phyloP scores from a whole-genome alignment of 2,888 invertebrate species.

The Drosophila vallismaia region DNA sequence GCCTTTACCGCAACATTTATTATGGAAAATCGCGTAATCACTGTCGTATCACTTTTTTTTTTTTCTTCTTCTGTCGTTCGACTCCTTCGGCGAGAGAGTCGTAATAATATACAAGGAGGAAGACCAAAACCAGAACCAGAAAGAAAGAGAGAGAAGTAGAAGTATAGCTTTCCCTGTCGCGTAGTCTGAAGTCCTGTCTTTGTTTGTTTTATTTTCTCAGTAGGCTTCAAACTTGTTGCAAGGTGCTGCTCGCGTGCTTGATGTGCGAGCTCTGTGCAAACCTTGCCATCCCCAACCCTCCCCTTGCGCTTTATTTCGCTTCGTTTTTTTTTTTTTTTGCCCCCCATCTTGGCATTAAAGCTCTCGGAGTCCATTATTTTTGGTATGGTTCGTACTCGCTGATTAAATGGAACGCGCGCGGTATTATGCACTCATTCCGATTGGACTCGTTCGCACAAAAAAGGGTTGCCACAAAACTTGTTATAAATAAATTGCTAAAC shows the following conservation, averaged over 20 bases:
- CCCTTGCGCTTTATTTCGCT: conserved; percentile 11
- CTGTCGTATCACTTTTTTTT: conserved; percentile 73
- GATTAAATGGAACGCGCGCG: conserved; percentile 37
- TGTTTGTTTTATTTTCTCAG: conserved; percentile 72
- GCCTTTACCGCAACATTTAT: conserved; percentile 81
- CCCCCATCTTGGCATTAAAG: conserved; percentile 25
- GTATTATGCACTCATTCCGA: conserved; percentile 26
- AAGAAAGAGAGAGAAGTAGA: not conserved
- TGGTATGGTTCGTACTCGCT: conserved; percentile 28
- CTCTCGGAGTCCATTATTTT: conserved; percentile 33
- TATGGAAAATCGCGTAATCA: conserved; percentile 81
- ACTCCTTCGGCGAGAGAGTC: conserved; percentile 11
- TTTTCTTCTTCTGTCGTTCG: not conserved
- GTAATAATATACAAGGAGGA: conserved; percentile 11
- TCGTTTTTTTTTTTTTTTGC: conserved; percentile 1
- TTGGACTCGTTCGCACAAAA: conserved; percentile 19
- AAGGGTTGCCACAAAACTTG: conserved; percentile 6
- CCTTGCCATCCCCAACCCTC: conserved; percentile 5
- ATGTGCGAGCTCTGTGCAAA: conserved; percentile 64
- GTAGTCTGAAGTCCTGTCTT: conserved; percentile 11
- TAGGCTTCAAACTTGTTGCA: conserved; percentile 76
- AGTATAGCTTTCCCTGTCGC: conserved; percentile 18
- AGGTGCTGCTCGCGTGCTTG: conserved; percentile 63
- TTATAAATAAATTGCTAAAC: not conserved
- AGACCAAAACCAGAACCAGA: not conserved